Base-by-base conservation (phyloP, 2,888 invertebrate species). In the Lathronympha strigana region DNA sequence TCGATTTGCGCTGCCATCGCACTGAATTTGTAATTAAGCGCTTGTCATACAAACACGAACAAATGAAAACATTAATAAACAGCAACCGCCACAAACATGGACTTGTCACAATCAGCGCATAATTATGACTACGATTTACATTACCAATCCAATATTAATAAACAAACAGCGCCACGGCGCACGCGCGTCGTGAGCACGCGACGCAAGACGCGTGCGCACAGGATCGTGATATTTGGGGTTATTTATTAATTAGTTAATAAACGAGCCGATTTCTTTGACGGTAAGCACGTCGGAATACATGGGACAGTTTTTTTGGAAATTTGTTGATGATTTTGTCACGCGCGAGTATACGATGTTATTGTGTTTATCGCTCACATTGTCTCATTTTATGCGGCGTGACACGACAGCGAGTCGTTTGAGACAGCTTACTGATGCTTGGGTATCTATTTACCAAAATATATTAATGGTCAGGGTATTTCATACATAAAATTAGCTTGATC, bases 141-240 rank as follows among this genome's bases (percentile, higher is more conserved):
- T 49, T 55, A 51, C 60, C 58, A 40, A 54, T 63, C 49, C 51
- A 21, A 54, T 63, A 61, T 61, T 53, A 33, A 61, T 55, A 61
- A 49, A 38, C 47, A 49, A 58, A 40, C 70, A 68, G 67, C 67
- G 67, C 45, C 60, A 25, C 66, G 55, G 71, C 70, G 71, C 71
- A 70, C 69, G 69, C 69, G 69, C 57, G 54, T 23, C 71, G 66
- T 70, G 73, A 71, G 74, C 76, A 68, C 70, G 75, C 68, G 55
- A 25, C 55, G 57, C 61, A n/a, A n/a, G 58, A 67, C 73, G 70
- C 76, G 73, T 69, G 76, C 70, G 53, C 57, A 8, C 25, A 28
- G 28, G 6, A 33, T 61, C 61, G 61, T 61, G 61, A 61, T 61
- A 53, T 43, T 61, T 40, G 23, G 36, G 51, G 33, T 5, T 51